Conservation (phyloP, 2,888 invertebrate species). For the Belgica antarctica region DNA sequence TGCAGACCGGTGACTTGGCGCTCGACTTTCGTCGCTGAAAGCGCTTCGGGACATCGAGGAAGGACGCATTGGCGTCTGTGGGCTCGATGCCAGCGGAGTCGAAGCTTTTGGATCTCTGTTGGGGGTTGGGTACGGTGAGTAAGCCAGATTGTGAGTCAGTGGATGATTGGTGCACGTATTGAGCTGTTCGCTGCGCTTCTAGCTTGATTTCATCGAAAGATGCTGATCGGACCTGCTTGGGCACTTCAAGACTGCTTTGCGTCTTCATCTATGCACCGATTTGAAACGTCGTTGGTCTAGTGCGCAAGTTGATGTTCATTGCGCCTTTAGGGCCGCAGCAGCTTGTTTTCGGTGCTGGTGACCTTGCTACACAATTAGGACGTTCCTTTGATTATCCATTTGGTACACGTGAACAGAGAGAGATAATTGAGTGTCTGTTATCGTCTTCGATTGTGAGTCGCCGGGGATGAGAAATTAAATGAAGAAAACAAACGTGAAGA, state of each 20-base stretch:
- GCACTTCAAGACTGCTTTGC: slow-evolving; percentile 86
- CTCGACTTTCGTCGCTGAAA: slow-evolving; percentile 66
- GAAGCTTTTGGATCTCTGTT: slow-evolving; percentile 75
- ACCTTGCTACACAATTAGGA: slow-evolving; percentile 7
- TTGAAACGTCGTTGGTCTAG: slow-evolving; percentile 55
- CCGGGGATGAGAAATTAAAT: too few species aligned
- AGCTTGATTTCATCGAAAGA: slow-evolving; percentile 87
- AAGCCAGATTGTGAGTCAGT: slow-evolving; percentile 55
- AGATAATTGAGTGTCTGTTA: neutral
- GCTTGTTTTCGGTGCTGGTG: too few species aligned
- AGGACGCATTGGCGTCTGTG: slow-evolving; percentile 60
- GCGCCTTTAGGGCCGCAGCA: slow-evolving; percentile 30
- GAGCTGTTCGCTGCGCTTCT: slow-evolving; percentile 64
- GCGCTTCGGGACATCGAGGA: slow-evolving; percentile 62
- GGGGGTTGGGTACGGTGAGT: slow-evolving; percentile 62
- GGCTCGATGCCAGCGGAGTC: slow-evolving; percentile 70
- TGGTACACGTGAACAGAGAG: slow-evolving; percentile 16
- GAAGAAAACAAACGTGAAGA: neutral
- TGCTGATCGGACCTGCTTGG: slow-evolving; percentile 84
- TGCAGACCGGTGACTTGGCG: slow-evolving; percentile 66
- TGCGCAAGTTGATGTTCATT: slow-evolving; percentile 27
- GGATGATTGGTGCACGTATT: slow-evolving; percentile 47
- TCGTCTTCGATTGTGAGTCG: neutral
- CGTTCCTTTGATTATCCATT: slow-evolving; percentile 4
- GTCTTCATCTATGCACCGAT: slow-evolving; percentile 90